Base-by-base conservation (phyloP, 1,140 invertebrate genomes). In the Trigoniulus corallinus region DNA sequence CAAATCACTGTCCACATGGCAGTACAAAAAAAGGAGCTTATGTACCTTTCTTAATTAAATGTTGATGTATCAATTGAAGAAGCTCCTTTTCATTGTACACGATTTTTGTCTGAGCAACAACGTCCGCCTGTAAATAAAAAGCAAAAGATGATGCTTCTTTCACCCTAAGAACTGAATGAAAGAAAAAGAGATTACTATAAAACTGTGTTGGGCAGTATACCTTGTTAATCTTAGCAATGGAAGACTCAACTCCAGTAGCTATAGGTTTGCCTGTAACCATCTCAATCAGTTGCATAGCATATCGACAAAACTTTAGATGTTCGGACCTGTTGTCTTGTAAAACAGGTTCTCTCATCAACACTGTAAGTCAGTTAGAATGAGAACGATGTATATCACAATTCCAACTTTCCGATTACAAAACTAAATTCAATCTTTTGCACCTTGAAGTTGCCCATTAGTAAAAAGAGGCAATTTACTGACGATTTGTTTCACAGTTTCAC, bases 301-400 rank as follows among this genome's bases (percentile, higher is more conserved):
- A 89, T 64, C 92, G 92, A 67, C 95, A 93, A 68, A 98, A 98
- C 62, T 81, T 81, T 0, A 93, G 84, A 67, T 98, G 94, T 59
- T 97, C 91, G 53, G 84, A 80, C 0, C 88, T 72, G 67, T 93
- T 95, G 67, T 98, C 95, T 71, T 95, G 89, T 1, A 97, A 70
- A 53, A 80, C 89, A 23, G 95, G 94, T 71, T 96, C 91, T 54
- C 88, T 82, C 85, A 96, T 96, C 22, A 98, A 67, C 42, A 76
- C 81, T 84, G 64, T 26, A n/a, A n/a, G n/a, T n/a, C n/a, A n/a
- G n/a, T n/a, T n/a, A n/a, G n/a, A n/a, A 71, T 72, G 45, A 55
- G 59, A 41, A 50, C 52, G 44, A 51, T 29, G 46, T 24, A 48
- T 44, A 39, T 7, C 52, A 21, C 12, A 44, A 21, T 44, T 44